Base-by-base conservation (phyloP, 2,888 invertebrate species). In the Acheta domesticus region DNA sequence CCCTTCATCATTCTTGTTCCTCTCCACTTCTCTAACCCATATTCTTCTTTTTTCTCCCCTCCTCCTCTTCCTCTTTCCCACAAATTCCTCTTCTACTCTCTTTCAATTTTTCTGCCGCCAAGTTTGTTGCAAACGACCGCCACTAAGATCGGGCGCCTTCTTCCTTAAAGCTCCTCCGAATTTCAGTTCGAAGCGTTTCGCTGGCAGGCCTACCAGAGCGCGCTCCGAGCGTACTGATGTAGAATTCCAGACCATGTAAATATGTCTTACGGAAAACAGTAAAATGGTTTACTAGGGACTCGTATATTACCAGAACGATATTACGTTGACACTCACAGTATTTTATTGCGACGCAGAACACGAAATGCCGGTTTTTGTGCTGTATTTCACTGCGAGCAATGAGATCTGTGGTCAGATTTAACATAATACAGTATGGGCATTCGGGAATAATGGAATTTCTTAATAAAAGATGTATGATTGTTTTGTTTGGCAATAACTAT, bases 241-340 rank as follows among this genome's bases (percentile, higher is more conserved):
- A 19, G 12, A 62, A 62, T 19, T 62, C 16, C 62, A 14, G 14
- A 62, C 16, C 62, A 62, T 62, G 62, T 62, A 62, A 62, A 62
- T 62, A 62, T n/a, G 62, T 62, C 62, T 62, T 62, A 62, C 62
- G 62, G 62, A 62, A 62, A 62, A 62, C 62, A 62, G 62, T 62
- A 62, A 62, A 62, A 62, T 62, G 62, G 62, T 62, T 62, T 62
- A 62, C n/a, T 14, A n/a, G 16, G 62, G n/a, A 5, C 14, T n/a
- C 62, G 62, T 62, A 62, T 62, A 12, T 62, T 62, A 62, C 62
- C 62, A 14, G n/a, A 62, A 62, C 62, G 62, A 62, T 62, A 62
- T 62, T 62, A 62, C 62, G 62, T 62, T 62, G 62, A 62, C 62
- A 62, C 16, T 62, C 14, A 11, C 62, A 62, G 16, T 19, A n/a